Base-by-base conservation (phyloP, 2,797 vertebrate species). In the Sebastes melanostomus region DNA sequence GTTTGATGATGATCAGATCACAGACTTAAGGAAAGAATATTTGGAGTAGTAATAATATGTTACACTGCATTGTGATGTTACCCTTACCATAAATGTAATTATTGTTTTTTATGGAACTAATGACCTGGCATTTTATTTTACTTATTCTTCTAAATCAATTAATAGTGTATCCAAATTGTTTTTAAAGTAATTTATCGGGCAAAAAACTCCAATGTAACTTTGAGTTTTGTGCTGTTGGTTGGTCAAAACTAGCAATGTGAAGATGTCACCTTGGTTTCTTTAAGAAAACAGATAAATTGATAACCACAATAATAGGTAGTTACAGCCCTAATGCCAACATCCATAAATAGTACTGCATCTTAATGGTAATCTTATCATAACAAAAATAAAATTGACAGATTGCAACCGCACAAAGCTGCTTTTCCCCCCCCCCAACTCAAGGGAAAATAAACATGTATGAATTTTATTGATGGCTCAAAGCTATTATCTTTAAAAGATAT, bases 391-490 rank as follows among this genome's bases (percentile, higher is more conserved):
- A 72, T 55, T n/a, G 34, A 72, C 14, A 1, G 18, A 67, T 38
- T 38, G 14, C 54, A 20, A 25, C 46, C 4, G 27, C n/a, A 30
- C 11, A 52, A 50, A 62, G 8, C 29, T 46, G 42, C 16, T 29
- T 25, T 52, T 46, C 66, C 63, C 54, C 32, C 46, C 0, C 24
- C 30, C 1, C 11, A 34, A 60, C 60, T 80, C 25, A 22, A 50
- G 38, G 59, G 38, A 78, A 69, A 78, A 84, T 81, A 72, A 89
- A 63, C 70, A 73, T 32, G 72, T 62, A 77, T 68, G 75, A 84
- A 72, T 77, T 62, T 22, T 69, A 91, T 88, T 72, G 87, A 92
- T 86, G 73, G 78, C 54, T 73, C 62, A 27, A 72, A 86, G 77
- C 67, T 68, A 73, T 89, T 87, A 78, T 80, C 60, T 73, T 80